These are phyloP conservation scores for Lycorma delicatula DNA, from an alignment of 1,140 invertebrate genomes.

Conservation along the genomic window DNA sequence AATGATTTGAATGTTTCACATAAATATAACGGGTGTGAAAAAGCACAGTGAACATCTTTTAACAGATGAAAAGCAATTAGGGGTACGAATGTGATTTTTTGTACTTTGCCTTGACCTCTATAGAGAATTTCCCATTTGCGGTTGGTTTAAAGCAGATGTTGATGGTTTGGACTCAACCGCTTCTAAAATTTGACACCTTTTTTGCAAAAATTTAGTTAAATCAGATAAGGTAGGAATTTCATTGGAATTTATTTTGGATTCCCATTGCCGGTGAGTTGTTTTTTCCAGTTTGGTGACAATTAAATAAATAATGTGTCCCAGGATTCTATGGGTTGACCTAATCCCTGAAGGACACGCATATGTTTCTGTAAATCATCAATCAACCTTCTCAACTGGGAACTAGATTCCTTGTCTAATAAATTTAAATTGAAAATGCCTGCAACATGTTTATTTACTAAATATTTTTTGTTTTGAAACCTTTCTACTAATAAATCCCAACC, in stretches of 20 bases:
- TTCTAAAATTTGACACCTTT: neutral
- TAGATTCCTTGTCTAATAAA: neutral
- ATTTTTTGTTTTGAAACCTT: neutral
- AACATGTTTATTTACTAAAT: neutral
- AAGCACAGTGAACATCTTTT: too few species aligned
- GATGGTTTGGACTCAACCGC: neutral
- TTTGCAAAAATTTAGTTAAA: neutral
- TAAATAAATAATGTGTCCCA: neutral
- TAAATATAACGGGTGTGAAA: too few species aligned
- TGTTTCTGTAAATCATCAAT: neutral
- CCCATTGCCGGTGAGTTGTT: neutral
- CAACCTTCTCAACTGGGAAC: neutral
- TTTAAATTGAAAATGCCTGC: neutral
- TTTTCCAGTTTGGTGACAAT: neutral
- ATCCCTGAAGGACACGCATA: neutral
- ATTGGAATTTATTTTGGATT: neutral
- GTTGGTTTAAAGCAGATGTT: too few species aligned
- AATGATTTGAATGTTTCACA: too few species aligned
- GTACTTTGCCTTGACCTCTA: too few species aligned
- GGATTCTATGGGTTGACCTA: neutral
- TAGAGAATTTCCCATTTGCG: too few species aligned
- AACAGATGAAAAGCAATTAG: too few species aligned
- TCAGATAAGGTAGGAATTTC: neutral
- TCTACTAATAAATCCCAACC: neutral
- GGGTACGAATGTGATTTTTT: too few species aligned